Conservation (phyloP, 2,888 invertebrate species). For the Dichetophora obliterata region DNA sequence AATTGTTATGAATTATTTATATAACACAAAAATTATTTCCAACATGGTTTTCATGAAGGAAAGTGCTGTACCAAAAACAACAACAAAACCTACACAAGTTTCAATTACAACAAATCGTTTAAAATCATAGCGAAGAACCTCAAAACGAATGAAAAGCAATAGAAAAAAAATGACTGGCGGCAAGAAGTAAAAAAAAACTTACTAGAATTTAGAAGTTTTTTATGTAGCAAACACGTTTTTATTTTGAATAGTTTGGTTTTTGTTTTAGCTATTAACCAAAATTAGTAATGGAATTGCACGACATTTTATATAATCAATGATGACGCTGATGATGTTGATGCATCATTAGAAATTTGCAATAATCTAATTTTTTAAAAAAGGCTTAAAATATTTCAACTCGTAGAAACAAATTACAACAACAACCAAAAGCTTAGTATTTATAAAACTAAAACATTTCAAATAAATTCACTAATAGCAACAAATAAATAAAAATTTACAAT, state of each 20-base stretch:
- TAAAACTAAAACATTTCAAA: no score
- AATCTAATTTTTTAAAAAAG: no score
- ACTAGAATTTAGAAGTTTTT: not conserved
- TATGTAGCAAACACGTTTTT: not conserved
- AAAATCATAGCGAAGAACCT: not conserved
- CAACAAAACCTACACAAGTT: constrained; percentile 31
- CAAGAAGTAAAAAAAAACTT: not conserved
- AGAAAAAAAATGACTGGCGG: not conserved
- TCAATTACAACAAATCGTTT: constrained; percentile 11
- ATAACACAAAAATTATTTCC: not conserved
- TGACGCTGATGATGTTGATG: not conserved
- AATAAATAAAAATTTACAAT: no score
- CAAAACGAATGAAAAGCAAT: constrained; percentile 18
- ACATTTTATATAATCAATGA: not conserved
- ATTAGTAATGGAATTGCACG: constrained; percentile 15
- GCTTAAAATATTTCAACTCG: no score
- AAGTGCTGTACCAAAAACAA: constrained; percentile 23
- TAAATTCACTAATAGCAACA: no score
- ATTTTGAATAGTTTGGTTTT: no score
- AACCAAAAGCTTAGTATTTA: no score
- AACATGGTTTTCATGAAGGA: constrained; percentile 24
- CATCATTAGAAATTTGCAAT: no score
- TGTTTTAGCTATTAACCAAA: not conserved
- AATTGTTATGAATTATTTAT: not conserved
- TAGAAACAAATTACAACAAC: no score